phyloP scores from a whole-genome alignment of 2,888 invertebrate genomes.

The Rhimphoctona megacephalus region DNA sequence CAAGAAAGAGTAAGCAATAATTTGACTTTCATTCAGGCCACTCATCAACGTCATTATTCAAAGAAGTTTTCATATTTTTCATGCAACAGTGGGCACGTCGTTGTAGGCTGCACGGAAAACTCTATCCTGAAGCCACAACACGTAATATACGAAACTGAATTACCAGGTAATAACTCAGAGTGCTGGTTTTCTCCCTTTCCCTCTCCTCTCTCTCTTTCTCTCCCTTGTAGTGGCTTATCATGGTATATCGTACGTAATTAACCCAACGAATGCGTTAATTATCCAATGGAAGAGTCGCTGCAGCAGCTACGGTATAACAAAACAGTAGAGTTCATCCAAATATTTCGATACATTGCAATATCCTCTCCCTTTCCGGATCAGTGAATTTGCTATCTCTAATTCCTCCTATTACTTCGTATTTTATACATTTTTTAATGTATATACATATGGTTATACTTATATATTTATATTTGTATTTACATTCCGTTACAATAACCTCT shows the following conservation, averaged over 20 bases:
- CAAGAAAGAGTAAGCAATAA: slow-evolving; percentile 40
- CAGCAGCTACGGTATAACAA: slow-evolving; percentile 8
- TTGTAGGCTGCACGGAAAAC: slow-evolving; percentile 28
- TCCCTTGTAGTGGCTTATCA: slow-evolving; percentile 31
- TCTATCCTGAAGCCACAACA: slow-evolving; percentile 47
- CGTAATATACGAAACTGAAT: slow-evolving; percentile 63
- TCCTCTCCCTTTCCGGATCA: slow-evolving; percentile 39
- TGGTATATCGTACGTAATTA: slow-evolving; percentile 61
- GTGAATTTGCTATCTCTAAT: slow-evolving; percentile 35
- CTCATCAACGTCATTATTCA: slow-evolving; percentile 64
- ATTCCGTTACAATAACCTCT: no score
- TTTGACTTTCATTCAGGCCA: slow-evolving; percentile 57
- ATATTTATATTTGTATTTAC: no score
- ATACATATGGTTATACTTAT: not conserved
- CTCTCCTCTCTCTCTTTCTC: slow-evolving; percentile 21
- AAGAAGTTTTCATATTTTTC: slow-evolving; percentile 65
- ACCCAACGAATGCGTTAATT: slow-evolving; percentile 63
- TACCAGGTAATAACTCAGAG: slow-evolving; percentile 69
- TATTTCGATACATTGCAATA: slow-evolving; percentile 48
- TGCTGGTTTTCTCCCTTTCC: slow-evolving; percentile 49
- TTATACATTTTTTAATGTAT: not conserved
- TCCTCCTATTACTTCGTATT: slow-evolving; percentile 4
- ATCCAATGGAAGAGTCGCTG: slow-evolving; percentile 42
- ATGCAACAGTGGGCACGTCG: slow-evolving; percentile 42
- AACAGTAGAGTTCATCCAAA: slow-evolving; percentile 48